These are phyloP conservation scores for Drosophila paracracens DNA, from an alignment of 2,888 invertebrate genomes.

Conservation along the genomic window DNA sequence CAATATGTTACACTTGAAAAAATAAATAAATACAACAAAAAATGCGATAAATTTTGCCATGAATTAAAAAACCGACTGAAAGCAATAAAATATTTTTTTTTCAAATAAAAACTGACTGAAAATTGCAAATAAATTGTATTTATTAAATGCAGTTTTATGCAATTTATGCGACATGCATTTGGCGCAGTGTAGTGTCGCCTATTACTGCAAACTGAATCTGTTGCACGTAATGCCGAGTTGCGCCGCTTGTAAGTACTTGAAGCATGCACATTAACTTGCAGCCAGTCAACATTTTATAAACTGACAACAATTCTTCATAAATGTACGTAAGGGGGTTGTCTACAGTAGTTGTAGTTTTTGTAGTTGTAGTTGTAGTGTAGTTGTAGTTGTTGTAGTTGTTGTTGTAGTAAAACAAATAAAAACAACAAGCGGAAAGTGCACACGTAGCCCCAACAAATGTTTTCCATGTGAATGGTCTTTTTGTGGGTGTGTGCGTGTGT, in stretches of 20 bases:
- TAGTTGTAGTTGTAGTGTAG: background rate
- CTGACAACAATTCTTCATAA: conserved; percentile 74
- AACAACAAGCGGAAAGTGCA: conserved; percentile 29
- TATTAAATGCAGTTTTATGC: background rate
- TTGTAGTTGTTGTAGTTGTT: background rate
- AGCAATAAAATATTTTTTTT: background rate
- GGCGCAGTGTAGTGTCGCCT: conserved; percentile 9
- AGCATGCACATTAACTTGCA: conserved; percentile 54
- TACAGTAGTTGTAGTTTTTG: background rate
- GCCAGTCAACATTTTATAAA: conserved; percentile 70
- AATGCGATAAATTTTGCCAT: too few species aligned
- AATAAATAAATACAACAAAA: background rate
- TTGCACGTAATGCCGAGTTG: conserved; percentile 32
- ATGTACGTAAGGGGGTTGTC: conserved; percentile 5
- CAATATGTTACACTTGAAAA: conserved; percentile 5
- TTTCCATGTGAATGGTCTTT: conserved; percentile 34
- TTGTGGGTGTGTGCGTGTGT: background rate
- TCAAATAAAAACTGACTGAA: background rate
- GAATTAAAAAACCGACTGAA: background rate
- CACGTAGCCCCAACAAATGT: conserved; percentile 38
- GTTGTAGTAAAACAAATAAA: conserved; percentile 2
- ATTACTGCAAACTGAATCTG: conserved; percentile 30
- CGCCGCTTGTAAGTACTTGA: conserved; percentile 5
- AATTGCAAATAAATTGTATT: background rate
- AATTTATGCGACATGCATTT: background rate